Conservation (phyloP, 2,797 vertebrate genomes). For the Telmatherina bonti region DNA sequence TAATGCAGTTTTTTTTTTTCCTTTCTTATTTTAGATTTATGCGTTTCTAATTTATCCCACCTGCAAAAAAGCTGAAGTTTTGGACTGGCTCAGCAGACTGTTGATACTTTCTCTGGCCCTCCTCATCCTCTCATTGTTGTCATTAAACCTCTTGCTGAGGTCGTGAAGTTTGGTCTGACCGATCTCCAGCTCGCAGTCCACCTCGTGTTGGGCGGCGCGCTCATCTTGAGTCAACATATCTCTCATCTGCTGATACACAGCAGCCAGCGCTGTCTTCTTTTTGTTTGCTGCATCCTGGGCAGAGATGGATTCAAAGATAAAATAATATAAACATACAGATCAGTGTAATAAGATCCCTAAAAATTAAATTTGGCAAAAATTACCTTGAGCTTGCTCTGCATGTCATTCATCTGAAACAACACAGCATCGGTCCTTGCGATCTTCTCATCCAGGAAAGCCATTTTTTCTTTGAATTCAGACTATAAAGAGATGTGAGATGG, state of each 20-base stretch:
- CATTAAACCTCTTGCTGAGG: constrained; percentile 73
- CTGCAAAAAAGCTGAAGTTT: constrained; percentile 87
- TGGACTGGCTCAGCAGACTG: constrained; percentile 75
- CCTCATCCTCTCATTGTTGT: constrained; percentile 83
- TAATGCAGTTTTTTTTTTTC: no score
- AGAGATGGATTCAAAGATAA: background rate
- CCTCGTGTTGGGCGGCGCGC: constrained; percentile 56
- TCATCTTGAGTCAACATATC: constrained; percentile 83
- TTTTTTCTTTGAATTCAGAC: constrained; percentile 79
- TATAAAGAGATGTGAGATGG: constrained; percentile 23
- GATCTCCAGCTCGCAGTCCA: constrained; percentile 85
- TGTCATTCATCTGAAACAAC: constrained; percentile 72
- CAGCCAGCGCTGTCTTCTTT: constrained; percentile 76
- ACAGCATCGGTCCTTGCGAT: constrained; percentile 75
- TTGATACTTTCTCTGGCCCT: constrained; percentile 75
- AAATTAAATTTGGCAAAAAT: fast-evolving
- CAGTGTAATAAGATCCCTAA: background rate
- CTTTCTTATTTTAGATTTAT: no score
- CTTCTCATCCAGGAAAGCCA: constrained; percentile 78
- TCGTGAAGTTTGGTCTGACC: constrained; percentile 75
- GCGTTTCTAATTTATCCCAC: constrained; percentile 63
- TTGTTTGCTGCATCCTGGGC: constrained; percentile 77
- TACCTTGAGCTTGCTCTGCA: constrained; percentile 81
- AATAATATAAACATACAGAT: background rate
- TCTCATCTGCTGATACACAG: constrained; percentile 84